Conservation (phyloP, 2,797 vertebrate species). For the Periophthalmus magnuspinnatus region DNA sequence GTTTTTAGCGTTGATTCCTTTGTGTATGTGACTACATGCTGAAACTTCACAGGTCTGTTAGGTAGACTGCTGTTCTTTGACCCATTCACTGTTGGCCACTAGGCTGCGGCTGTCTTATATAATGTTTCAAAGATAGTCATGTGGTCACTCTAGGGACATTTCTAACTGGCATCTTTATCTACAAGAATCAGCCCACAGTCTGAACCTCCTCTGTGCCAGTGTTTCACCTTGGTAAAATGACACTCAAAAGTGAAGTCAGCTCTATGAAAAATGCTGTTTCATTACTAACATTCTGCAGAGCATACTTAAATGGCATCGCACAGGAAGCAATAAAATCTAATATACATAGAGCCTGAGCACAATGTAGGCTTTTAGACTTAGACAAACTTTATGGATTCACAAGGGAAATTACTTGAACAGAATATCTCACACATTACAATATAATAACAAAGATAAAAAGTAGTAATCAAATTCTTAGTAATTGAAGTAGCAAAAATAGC, state of each 20-base stretch:
- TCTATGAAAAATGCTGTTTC: slow-evolving; percentile 24
- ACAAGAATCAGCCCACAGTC: slow-evolving; percentile 27
- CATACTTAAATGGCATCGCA: neutral
- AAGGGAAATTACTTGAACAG: no score
- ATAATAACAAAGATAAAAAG: no score
- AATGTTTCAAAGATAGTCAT: slow-evolving; percentile 34
- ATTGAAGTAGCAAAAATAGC: no score
- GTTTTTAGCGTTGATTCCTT: slow-evolving; percentile 48
- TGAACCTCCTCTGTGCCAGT: slow-evolving; percentile 22
- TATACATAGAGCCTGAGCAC: neutral
- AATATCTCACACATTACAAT: no score
- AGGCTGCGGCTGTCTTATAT: slow-evolving; percentile 49
- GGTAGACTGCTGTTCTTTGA: slow-evolving; percentile 45
- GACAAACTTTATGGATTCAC: no score
- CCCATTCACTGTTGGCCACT: slow-evolving; percentile 46
- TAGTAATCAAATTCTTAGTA: no score
- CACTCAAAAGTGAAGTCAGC: neutral
- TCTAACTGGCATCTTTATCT: slow-evolving; percentile 33
- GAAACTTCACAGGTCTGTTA: slow-evolving; percentile 35
- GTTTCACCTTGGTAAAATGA: slow-evolving; percentile 12
- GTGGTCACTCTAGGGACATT: slow-evolving; percentile 28
- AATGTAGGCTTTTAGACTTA: no score
- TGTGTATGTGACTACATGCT: slow-evolving; percentile 54
- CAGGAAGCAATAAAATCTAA: neutral
- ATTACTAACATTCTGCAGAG: slow-evolving; percentile 9